Base-by-base conservation (phyloP, 2,113 vertebrate species). In the Tretioscincus oriximinensis region DNA sequence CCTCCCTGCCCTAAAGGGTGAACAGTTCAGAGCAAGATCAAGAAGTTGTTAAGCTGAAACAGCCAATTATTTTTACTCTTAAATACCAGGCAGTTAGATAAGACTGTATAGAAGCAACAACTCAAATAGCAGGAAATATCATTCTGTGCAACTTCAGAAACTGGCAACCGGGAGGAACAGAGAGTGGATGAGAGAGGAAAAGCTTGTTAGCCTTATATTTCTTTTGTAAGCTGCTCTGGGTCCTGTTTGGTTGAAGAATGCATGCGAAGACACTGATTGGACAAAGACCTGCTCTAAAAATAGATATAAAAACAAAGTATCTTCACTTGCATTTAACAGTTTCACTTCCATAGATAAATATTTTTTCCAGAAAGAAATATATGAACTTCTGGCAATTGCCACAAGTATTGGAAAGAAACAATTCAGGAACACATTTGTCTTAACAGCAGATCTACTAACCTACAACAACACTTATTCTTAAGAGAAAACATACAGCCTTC, bases 271-370 rank as follows among this genome's bases (percentile, higher is more conserved):
- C 54, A 58, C 54, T 54, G 70, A 31, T 8, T 58, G 45, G 61
- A 76, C 4, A 21, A 8, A 0, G 61, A 20, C 72, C 86, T 69
- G 84, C 80, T 72, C 71, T 79, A 82, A 82, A 87, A 80, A 76
- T 83, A 83, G 85, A 90, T 87, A 83, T 75, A 63, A 70, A 85
- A 91, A 83, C 88, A 91, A 90, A 91, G 87, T 87, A 87, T 88
- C 84, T 88, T 84, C 26, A 63, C n/a, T 90, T 87, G 88, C 74
- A 76, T 79, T 89, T 91, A 92, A 87, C 86, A 60, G 72, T 77
- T 84, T 81, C 65, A 7, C 87, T 73, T 73, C 61, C 65, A 35
- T 29, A 21, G 66, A 49, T 61, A 51, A 80, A 58, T 14, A 8
- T 10, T 12, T 16, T 69, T 16, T 78, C 26, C 21, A 21, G 3